These are phyloP conservation scores for Drepana falcataria DNA, from an alignment of 2,888 invertebrate genomes.

Conservation along the genomic window DNA sequence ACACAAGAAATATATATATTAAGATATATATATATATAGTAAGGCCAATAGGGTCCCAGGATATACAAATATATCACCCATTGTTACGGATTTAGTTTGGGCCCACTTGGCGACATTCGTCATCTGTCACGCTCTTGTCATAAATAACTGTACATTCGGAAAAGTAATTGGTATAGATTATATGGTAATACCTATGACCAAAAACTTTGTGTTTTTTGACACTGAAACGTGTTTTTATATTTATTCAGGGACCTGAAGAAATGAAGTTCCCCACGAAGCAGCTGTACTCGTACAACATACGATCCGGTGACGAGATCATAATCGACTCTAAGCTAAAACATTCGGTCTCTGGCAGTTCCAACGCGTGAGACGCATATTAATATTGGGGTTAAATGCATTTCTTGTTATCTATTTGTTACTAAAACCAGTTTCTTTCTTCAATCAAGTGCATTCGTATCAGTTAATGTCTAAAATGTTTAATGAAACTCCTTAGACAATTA, in stretches of 20 bases:
- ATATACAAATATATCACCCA: too few relatives aligned
- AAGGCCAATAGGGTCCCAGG: too few relatives aligned
- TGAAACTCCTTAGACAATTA: neutral
- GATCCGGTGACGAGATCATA: constrained; percentile 93
- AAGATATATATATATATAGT: too few relatives aligned
- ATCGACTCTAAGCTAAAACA: constrained; percentile 88
- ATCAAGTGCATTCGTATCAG: neutral
- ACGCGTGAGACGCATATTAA: constrained; percentile 27
- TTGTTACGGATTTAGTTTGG: too few relatives aligned
- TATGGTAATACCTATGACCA: too few relatives aligned
- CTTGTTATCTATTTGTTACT: neutral
- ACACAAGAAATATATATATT: too few relatives aligned
- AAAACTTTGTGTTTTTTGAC: too few relatives aligned
- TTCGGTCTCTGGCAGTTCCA: constrained; percentile 57
- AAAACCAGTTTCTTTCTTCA: neutral
- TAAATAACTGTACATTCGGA: too few relatives aligned
- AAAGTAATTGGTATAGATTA: too few relatives aligned
- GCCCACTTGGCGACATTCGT: too few relatives aligned
- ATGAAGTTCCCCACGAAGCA: constrained; percentile 93
- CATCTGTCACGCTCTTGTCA: too few relatives aligned
- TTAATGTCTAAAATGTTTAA: neutral
- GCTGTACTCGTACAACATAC: constrained; percentile 93
- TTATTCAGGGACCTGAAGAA: constrained; percentile 87
- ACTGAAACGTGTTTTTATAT: constrained; percentile 16
- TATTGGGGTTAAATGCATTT: constrained; percentile 25